Conservation (phyloP, 2,888 invertebrate genomes). For the Ormia ochracea region DNA sequence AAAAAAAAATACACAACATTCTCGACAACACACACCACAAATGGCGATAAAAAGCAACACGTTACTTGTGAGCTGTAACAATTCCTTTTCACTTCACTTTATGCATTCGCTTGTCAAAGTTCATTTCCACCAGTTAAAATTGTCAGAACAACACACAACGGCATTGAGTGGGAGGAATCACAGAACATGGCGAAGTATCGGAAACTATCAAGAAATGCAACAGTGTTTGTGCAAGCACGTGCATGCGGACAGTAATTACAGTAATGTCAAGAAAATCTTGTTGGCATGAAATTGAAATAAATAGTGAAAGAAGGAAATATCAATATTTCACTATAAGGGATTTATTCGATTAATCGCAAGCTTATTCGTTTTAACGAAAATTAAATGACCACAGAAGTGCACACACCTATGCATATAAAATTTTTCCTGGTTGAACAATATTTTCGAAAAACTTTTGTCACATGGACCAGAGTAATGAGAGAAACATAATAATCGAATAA, state of each 20-base stretch:
- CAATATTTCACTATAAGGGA: too few relatives aligned
- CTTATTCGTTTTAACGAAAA: too few relatives aligned
- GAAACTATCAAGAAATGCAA: constrained; percentile 12
- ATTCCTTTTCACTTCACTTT: constrained; percentile 33
- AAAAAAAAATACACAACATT: too few relatives aligned
- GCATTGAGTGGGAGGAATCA: neutral
- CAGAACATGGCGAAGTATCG: neutral
- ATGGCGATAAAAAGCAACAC: constrained; percentile 43
- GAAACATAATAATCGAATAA: too few relatives aligned
- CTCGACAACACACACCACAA: neutral
- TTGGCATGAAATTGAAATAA: neutral
- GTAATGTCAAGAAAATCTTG: constrained; percentile 6
- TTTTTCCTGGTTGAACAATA: too few relatives aligned
- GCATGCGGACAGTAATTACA: constrained; percentile 36
- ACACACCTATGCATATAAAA: too few relatives aligned
- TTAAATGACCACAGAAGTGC: too few relatives aligned
- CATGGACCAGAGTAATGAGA: too few relatives aligned
- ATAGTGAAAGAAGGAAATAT: neutral
- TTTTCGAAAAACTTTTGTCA: too few relatives aligned
- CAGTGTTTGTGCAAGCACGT: constrained; percentile 3
- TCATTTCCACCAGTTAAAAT: constrained; percentile 32
- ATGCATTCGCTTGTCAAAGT: constrained; percentile 41
- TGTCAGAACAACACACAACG: neutral
- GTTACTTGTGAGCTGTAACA: constrained; percentile 37
- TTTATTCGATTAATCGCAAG: too few relatives aligned